Conservation (phyloP, 2,888 invertebrate species). For the Ecliptopera silaceata region DNA sequence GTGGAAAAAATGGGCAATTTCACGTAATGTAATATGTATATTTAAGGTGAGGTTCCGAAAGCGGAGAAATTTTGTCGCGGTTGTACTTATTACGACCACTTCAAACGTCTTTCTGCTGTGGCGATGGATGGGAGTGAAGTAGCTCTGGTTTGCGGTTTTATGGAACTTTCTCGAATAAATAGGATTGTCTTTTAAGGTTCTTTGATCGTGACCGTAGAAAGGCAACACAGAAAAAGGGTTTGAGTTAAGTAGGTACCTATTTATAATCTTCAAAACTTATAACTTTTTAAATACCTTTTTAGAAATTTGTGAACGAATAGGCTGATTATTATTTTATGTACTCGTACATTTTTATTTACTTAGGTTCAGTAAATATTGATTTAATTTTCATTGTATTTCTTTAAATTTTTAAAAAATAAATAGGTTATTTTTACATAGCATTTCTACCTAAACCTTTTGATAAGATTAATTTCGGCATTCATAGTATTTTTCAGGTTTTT, state of each 20-base stretch:
- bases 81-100: slow-evolving; percentile 76
- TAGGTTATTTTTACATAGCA: no score
- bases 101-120: slow-evolving; percentile 70
- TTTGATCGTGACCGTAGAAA: slow-evolving; percentile 3
- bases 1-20: slow-evolving; percentile 84
- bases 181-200: slow-evolving; percentile 13
- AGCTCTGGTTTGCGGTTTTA: slow-evolving; percentile 49
- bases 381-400: no score
- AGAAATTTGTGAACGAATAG: background rate
- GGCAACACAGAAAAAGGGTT: background rate
- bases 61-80: slow-evolving; percentile 76
- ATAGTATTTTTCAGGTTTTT: no score
- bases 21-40: slow-evolving; percentile 83
- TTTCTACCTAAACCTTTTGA: no score
- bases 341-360: no score
- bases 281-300: background rate
- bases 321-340: no score
- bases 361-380: no score
- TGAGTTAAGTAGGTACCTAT: no score
- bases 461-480: no score
- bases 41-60: slow-evolving; percentile 78
- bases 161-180: slow-evolving; percentile 16
- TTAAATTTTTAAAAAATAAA: no score
- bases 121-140: slow-evolving; percentile 41
- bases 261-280: background rate